Evolutionary conservation across 92 coral and sea anemone species (phyloP).

Genomic region (Siderastrea siderea): DNA sequence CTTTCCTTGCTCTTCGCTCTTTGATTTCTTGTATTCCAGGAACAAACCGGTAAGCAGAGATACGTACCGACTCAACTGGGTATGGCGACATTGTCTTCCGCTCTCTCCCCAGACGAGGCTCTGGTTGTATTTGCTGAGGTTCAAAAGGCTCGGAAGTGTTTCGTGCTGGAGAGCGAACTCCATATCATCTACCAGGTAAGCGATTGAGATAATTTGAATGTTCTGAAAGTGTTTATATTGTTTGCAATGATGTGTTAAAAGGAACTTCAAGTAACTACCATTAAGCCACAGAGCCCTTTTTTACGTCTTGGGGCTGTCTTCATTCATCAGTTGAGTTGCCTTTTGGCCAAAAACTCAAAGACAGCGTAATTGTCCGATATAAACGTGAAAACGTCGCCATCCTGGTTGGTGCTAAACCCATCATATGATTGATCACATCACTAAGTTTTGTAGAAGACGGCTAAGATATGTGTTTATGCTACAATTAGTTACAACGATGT

Average conservation of each 20-base stretch:
- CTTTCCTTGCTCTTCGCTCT: not conserved
- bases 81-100: conserved; percentile 95
- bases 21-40: conserved; percentile 16
- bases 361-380: too few relatives aligned
- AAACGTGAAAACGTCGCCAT: too few relatives aligned
- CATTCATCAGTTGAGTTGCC: too few relatives aligned
- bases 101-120: conserved; percentile 97
- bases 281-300: too few relatives aligned
- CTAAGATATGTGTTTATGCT: too few relatives aligned
- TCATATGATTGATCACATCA: too few relatives aligned
- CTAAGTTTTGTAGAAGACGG: too few relatives aligned
- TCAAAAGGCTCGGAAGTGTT: conserved; percentile 96
- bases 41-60: conserved; percentile 45
- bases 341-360: too few relatives aligned
- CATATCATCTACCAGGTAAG: conserved; percentile 95
- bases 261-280: too few relatives aligned
- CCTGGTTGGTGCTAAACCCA: too few relatives aligned
- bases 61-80: conserved; percentile 97
- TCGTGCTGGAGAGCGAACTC: conserved; percentile 95
- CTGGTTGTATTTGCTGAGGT: conserved; percentile 95
- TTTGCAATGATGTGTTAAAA: not conserved
- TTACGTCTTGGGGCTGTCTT: too few relatives aligned
- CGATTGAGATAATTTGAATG: not conserved
- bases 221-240: not conserved
- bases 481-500: too few relatives aligned